A percentile compares a stretch with the other conserved stretches of the same genome.
Conservation (phyloP, 2,888 invertebrate species). For the Onchidella celtica region DNA sequence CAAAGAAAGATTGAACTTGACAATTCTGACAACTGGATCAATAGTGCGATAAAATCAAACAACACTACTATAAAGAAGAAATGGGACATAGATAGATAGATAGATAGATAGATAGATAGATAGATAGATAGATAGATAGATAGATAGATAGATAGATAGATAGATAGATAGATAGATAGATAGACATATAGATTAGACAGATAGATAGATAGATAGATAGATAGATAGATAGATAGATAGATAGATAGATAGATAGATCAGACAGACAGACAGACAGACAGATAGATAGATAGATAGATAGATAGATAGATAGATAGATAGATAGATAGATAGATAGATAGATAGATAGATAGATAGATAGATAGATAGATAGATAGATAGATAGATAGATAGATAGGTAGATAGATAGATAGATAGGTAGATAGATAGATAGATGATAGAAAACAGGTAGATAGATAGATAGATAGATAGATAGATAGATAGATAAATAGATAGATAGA, state of each 20-base stretch:
- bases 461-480: slow-evolving; percentile 12
- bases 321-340: neutral
- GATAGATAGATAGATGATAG: neutral
- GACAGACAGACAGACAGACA: slow-evolving; percentile 15
- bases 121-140: neutral
- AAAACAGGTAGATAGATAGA: neutral
- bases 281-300: neutral
- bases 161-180: neutral
- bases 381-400: neutral
- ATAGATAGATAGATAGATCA: neutral
- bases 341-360: neutral
- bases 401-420: neutral
- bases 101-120: neutral
- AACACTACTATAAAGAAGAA: no score
- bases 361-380: neutral
- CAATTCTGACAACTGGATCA: no score
- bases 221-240: neutral
- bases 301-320: neutral
- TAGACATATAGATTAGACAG: neutral
- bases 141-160: neutral
- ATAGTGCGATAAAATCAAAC: no score
- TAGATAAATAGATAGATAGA: slow-evolving; percentile 22
- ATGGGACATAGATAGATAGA: no score
- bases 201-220: neutral
- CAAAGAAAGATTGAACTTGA: no score